Base-by-base conservation (phyloP, 2,888 invertebrate genomes). In the Dioctria linearis region DNA sequence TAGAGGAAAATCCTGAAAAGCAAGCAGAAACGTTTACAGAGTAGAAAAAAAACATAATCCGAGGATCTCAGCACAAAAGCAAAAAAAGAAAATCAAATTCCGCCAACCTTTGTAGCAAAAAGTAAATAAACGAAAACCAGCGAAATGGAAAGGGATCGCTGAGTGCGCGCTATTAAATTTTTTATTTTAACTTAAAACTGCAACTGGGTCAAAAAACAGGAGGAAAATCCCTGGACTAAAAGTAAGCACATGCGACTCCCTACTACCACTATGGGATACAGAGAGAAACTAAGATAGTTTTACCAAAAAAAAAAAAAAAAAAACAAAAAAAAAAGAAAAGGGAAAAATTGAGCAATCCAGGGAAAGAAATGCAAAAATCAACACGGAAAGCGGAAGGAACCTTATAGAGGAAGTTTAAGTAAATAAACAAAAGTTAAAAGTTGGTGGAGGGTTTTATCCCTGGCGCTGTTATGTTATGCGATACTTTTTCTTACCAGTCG, bases 361-460 rank as follows among this genome's bases (percentile, higher is more conserved):
- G 49, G 6, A 37, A 69, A 69, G 49, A 69, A 69, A 43, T n/a
- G 69, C 43, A 51, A 51, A 51, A 69, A 69, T 51, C 69, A 51
- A 69, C 69, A 51, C 39, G 69, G 49, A 69, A 69, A 69, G 11
- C 51, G 69, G 51, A 69, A 69, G 51, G 51, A 69, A 69, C 25
- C 37, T 69, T 25, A 25, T 25, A 25, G 25, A 25, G 25, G 42
- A 69, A 69, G 69, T 51, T 51, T 49, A 43, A 69, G 51, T 69
- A 69, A 51, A 69, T 54, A 69, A 69, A 69, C 69, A 69, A 51
- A 54, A 51, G 37, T 69, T 69, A 61, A 61, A 25, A 61, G 25
- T 61, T 61, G 39, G 25, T 2, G 25, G 4, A 37, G 43, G 8
- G 43, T 46, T 46, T n/a, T 42, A 25, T 25, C 43, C 67, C 43